phyloP scores from a whole-genome alignment of 1,140 invertebrate species.

The Drosophila varians region DNA sequence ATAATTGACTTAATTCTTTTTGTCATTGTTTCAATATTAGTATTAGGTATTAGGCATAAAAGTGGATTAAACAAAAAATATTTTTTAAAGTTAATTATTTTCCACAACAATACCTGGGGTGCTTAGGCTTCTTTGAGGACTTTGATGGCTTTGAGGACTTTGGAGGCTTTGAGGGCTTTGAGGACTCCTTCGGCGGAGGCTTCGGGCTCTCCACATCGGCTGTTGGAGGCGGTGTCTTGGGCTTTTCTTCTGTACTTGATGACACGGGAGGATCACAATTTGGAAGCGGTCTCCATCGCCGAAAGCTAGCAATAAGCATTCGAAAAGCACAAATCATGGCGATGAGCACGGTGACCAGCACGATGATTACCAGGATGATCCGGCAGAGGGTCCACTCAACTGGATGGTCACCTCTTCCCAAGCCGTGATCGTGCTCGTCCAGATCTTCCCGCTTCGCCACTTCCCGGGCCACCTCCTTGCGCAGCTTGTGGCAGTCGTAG shows the following conservation, averaged over 20 bases:
- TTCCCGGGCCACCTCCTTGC: constrained; percentile 24
- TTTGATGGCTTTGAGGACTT: neutral
- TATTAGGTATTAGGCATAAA: too few species aligned
- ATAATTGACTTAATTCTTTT: too few species aligned
- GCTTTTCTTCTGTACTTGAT: neutral
- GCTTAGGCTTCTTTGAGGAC: neutral
- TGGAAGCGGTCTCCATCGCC: neutral
- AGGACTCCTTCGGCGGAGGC: neutral
- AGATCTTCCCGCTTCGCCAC: neutral
- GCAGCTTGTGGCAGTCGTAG: constrained; percentile 49
- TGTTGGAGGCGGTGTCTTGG: neutral
- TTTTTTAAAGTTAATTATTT: neutral
- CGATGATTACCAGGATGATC: neutral
- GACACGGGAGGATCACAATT: too few species aligned
- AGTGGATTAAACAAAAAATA: too few species aligned
- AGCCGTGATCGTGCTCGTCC: neutral
- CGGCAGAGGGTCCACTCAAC: neutral
- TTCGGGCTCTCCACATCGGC: neutral
- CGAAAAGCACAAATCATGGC: neutral
- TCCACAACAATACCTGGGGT: neutral
- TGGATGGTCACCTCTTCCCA: neutral
- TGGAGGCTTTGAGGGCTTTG: neutral
- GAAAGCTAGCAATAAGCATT: neutral
- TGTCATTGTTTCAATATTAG: neutral
- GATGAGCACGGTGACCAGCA: neutral